Base-by-base conservation (phyloP, 1,140 invertebrate genomes). In the Antheraea mylitta region DNA sequence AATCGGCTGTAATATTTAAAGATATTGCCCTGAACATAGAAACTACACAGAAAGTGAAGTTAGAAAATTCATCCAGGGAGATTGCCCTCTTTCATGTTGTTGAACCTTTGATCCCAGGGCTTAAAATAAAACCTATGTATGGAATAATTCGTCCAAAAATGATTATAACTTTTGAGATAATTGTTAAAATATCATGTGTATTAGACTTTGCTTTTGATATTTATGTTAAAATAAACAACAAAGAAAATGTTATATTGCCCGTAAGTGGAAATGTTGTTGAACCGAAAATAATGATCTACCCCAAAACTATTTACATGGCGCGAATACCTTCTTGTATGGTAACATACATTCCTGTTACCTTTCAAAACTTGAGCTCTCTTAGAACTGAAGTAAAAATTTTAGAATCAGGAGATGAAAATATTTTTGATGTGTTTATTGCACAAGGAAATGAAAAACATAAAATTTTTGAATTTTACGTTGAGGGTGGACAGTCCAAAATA, bases 11-110 rank as follows among this genome's bases (percentile, higher is more conserved):
- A 18, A 62, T 76, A 62, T 91, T 91, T 64, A 91, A 90, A 82
- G 88, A 91, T 70, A 87, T 91, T 66, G 74, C 83, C 16, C 74
- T 91, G 65, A 91, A 91, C 72, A 73, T 90, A 65, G 84, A 90
- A 76, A 83, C 81, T 6, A 70, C 77, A 19, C 84, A 89, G 79
- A 89, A 69, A 69, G 82, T 87, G 0, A 89, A 82, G 75, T 73
- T 91, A 48, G 88, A 91, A 79, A 91, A 91, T 74, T 84, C 85
- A 19, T 90, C 89, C 6, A 77, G 85, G 58, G 89, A 91, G 80
- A 76, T 91, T 59, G 88, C 86, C n/a, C 60, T 85, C 18, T 91
- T 91, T 77, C 71, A 89, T 75, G 80, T 91, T 16, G 79, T 89
- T 13, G 89, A 91, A 67, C 86, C 87, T 8, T 64, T 89, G 18